phyloP scores from a whole-genome alignment of 2,888 invertebrate genomes.

The Clivina fossor region DNA sequence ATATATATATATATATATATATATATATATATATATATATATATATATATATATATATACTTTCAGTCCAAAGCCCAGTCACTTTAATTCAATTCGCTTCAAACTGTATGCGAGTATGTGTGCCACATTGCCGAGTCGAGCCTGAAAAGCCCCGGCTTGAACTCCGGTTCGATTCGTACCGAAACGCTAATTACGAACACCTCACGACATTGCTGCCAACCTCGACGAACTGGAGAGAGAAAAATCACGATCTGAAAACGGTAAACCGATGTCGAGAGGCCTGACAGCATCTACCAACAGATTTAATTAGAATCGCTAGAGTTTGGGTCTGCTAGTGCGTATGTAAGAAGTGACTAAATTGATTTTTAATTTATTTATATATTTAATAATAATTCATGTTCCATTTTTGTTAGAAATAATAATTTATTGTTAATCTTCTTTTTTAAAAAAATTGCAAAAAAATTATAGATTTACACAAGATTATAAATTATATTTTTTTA shows the following conservation, averaged over 20 bases:
- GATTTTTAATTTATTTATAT: background rate
- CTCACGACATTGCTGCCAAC: background rate
- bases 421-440: no score
- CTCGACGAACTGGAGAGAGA: background rate
- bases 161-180: background rate
- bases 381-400: background rate
- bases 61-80: conserved; percentile 15
- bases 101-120: no score
- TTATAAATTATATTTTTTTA: no score
- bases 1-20: no score
- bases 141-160: no score
- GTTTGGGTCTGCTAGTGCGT: background rate
- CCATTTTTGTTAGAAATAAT: background rate
- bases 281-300: conserved; percentile 11
- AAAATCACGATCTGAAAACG: conserved; percentile 12
- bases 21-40: no score
- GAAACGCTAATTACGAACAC: conserved; percentile 17
- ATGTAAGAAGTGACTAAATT: background rate
- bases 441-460: no score
- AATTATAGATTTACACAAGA: no score
- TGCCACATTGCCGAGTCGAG: no score
- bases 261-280: conserved; percentile 3
- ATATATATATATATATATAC: no score
- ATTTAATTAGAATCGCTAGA: conserved; percentile 6
- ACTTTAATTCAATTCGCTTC: conserved; percentile 13